A percentile compares a stretch with the other conserved stretches of the same genome.
phyloP scores from a whole-genome alignment of 2,113 vertebrate species.

The Salvelinus sp. region DNA sequence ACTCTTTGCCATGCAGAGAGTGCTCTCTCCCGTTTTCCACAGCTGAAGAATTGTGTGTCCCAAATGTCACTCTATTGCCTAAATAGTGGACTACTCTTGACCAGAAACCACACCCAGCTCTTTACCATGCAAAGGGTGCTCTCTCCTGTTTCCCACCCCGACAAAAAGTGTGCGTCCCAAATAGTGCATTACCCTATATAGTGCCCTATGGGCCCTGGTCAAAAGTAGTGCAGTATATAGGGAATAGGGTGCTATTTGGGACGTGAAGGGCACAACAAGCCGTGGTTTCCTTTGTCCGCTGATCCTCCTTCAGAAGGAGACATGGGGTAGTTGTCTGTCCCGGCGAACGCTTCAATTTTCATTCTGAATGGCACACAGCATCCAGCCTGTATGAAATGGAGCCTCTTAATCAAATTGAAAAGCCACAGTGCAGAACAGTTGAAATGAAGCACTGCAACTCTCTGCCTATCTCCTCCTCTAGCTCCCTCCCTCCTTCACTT shows the following conservation, averaged over 20 bases:
- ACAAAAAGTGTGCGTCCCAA: conserved; percentile 14
- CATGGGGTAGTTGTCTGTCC: conserved; percentile 12
- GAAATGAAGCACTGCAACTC: conserved; percentile 57
- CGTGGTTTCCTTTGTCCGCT: background rate
- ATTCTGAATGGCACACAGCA: conserved; percentile 52
- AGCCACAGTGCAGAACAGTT: conserved; percentile 70
- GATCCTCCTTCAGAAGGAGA: conserved; percentile 24
- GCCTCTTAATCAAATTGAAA: conserved; percentile 71
- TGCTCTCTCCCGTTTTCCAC: conserved; percentile 20
- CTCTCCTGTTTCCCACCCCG: conserved; percentile 19
- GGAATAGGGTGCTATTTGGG: too few species aligned
- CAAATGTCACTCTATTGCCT: too few species aligned
- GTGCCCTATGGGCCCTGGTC: too few species aligned
- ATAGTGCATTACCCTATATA: too few species aligned
- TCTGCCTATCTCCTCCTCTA: conserved; percentile 4
- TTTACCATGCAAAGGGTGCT: background rate
- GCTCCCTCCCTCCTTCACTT: conserved; percentile 6
- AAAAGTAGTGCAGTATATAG: too few species aligned
- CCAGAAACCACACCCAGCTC: background rate
- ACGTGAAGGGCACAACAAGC: conserved; percentile 21
- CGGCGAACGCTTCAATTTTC: conserved; percentile 49
- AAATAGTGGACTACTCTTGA: too few species aligned
- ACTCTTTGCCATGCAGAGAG: background rate
- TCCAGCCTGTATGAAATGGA: conserved; percentile 62
- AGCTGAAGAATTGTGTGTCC: conserved; percentile 7